These are phyloP conservation scores for Spea hammondii DNA, from an alignment of 2,797 vertebrate genomes.

Conservation along the genomic window DNA sequence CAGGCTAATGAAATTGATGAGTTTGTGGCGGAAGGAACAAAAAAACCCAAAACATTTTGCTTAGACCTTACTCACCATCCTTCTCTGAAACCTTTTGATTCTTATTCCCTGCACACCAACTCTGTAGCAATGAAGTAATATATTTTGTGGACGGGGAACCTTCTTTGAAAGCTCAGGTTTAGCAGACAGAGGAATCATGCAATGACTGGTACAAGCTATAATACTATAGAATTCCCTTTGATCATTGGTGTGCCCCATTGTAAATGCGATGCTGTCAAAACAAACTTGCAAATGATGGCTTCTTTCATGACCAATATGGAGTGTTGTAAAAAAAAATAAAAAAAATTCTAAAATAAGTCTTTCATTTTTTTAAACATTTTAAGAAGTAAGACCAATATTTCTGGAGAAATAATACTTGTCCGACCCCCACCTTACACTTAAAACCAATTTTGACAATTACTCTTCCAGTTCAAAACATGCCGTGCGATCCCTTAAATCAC, in stretches of 20 bases:
- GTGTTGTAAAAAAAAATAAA: neutral
- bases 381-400: no score
- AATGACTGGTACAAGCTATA: constrained; percentile 4
- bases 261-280: constrained; percentile 19
- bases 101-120: constrained; percentile 29
- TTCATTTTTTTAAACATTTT: neutral
- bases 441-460: neutral
- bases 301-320: constrained; percentile 9
- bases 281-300: constrained; percentile 29
- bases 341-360: neutral
- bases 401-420: no score
- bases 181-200: constrained; percentile 21
- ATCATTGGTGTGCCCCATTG: constrained; percentile 24
- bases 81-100: constrained; percentile 39
- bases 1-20: constrained; percentile 35
- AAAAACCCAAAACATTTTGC: constrained; percentile 26
- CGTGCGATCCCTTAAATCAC: neutral
- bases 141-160: constrained; percentile 34
- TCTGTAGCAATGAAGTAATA: constrained; percentile 28
- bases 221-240: constrained; percentile 19
- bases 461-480: neutral
- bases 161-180: constrained; percentile 32
- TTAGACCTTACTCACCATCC: constrained; percentile 19
- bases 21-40: constrained; percentile 9
- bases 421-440: neutral